Base-by-base conservation (phyloP, 2,888 invertebrate species). In the Drosophila putrida region DNA sequence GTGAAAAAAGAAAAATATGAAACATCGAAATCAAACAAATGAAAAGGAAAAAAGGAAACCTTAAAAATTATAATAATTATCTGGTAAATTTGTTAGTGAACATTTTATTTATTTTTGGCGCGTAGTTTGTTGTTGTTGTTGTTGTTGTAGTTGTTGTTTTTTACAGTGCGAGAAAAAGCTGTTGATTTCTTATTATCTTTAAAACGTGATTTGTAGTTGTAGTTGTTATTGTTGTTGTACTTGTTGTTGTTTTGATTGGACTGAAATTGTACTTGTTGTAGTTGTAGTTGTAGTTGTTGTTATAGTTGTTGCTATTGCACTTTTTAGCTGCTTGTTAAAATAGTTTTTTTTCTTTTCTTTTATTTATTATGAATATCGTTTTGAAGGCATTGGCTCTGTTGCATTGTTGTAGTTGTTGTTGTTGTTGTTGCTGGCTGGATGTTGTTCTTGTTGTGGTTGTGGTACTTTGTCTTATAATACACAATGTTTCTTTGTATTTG, bases 381-480 rank as follows among this genome's bases (percentile, higher is more conserved):
- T 67, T 65, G 65, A 44, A 60, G 60, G 61, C 46, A 47, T 59
- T 67, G 43, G 59, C 67, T 61, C 38, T 66, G 71, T 61, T 67
- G 67, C 64, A 20, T 71, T 75, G 54, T 71, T 73, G 57, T 71
- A 69, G 61, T 77, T 81, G 75, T 70, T 72, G 73, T 71, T 75
- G 54, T 71, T 73, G 57, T 71, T 71, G 61, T 77, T 81, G 75
- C 72, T 75, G 73, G 75, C 77, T 82, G 71, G 73, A 74, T 82
- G 71, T 69, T 59, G 63, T 70, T 72, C 73, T 73, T 75, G 72
- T 72, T 73, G 78, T 75, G 70, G 74, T 86, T 71, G 77, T 84
- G 75, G 75, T 80, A 57, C 59, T 67, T 88, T 75, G 75, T 84
- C 64, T 64, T 83, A 82, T 77, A 78, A 75, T 87, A 79, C 82